Evolutionary conservation across 2,888 invertebrate genomes (phyloP).

Genomic region (Acanthosoma haemorrhoidale): DNA sequence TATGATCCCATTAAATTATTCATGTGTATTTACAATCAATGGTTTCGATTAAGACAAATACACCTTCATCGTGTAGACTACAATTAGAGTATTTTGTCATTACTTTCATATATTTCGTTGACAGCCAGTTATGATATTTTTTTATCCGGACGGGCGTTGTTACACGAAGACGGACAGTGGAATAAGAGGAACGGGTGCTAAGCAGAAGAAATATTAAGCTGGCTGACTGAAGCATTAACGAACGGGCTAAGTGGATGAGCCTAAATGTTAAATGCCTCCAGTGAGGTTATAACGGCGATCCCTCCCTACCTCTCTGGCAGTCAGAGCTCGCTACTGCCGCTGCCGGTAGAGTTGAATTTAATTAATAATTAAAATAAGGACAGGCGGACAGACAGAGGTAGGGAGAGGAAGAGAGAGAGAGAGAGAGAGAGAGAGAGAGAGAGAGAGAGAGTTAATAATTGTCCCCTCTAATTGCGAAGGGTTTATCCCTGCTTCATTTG

Average conservation of each 20-base stretch:
- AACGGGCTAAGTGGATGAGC: neutral
- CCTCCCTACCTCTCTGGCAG: neutral
- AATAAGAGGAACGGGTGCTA: neutral
- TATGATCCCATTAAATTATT: no score
- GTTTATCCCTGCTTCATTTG: constrained; percentile 37
- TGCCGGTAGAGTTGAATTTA: neutral
- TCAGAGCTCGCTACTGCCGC: neutral
- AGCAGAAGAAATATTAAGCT: neutral
- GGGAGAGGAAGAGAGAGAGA: neutral
- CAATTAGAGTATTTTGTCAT: no score
- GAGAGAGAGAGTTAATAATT: constrained; percentile 32
- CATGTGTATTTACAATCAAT: no score
- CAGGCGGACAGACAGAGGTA: neutral
- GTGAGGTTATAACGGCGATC: neutral
- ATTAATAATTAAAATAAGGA: constrained; percentile 17
- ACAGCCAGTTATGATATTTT: no score
- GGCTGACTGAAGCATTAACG: neutral
- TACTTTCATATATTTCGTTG: no score
- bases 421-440: neutral
- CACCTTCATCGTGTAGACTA: no score
- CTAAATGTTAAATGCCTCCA: neutral
- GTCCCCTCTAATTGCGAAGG: constrained; percentile 35
- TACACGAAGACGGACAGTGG: neutral
- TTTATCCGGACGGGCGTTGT: no score
- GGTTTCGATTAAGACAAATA: no score